Evolutionary conservation across 2,888 invertebrate species (phyloP).

Genomic region (Scaptomyza flava): DNA sequence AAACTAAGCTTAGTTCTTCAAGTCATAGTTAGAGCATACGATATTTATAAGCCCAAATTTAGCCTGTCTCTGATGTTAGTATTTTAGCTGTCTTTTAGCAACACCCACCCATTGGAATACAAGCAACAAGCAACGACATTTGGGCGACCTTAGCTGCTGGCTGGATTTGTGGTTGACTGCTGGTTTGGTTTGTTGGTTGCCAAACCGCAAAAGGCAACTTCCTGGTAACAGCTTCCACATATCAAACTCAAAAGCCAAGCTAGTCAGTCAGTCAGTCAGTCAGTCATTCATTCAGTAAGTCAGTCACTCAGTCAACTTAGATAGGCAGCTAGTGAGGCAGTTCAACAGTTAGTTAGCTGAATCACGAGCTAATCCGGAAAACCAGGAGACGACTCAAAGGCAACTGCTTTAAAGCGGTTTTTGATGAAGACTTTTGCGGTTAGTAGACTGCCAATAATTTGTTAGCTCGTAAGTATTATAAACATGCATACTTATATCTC

Average conservation of each 20-base stretch:
- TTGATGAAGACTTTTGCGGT: constrained; percentile 75
- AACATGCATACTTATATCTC: constrained; percentile 50
- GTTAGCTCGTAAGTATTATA: constrained; percentile 47
- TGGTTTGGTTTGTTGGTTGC: constrained; percentile 17
- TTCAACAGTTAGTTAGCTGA: constrained; percentile 38
- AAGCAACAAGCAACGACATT: constrained; percentile 38
- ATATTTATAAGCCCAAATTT: not conserved
- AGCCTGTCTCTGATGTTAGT: not conserved
- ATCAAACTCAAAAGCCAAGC: constrained; percentile 55
- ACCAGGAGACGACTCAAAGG: constrained; percentile 43
- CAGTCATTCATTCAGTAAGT: constrained; percentile 28
- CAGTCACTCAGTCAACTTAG: constrained; percentile 37
- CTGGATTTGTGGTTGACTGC: constrained; percentile 23
- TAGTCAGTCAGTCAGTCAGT: constrained; percentile 26
- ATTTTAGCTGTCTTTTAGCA: constrained; percentile 10
- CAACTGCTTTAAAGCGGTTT: constrained; percentile 39
- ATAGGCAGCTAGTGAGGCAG: constrained; percentile 25
- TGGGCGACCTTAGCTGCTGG: constrained; percentile 65
- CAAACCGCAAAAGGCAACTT: constrained; percentile 52
- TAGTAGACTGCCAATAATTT: constrained; percentile 73
- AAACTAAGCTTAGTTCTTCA: too few relatives aligned
- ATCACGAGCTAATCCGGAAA: constrained; percentile 73
- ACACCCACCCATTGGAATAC: constrained; percentile 28
- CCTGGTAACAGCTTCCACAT: constrained; percentile 62
- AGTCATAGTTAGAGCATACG: not conserved